Evolutionary conservation across 2,797 vertebrate genomes (phyloP), one percentile per base, ranked within the genome.

Genomic region (Protosalanx chinensis): DNA sequence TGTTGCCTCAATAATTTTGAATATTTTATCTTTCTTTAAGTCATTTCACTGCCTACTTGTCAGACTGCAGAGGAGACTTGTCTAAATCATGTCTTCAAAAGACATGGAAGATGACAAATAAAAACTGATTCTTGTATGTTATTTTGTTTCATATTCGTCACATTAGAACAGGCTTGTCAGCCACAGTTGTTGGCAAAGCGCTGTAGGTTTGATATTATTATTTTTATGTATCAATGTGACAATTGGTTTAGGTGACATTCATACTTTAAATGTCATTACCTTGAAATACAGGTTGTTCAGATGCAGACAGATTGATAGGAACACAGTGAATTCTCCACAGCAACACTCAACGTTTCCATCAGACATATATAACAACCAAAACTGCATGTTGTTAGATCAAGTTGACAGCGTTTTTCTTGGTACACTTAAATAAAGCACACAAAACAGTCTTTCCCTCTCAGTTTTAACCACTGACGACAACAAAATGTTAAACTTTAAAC

Each of bases 401-500:
- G 72, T 84, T 79, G 69, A 73, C 64, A 53, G 62, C 59, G 79
- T 84, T 82, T 84, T 82, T 77, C 63, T 71, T 76, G 20, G 81
- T 73, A 75, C 81, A 81, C 32, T 41, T 64, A 63, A 53, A 64
- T 70, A 77, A 74, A 81, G 23, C 74, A 70, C 70, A 72, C 72
- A 84, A 81, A 76, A 73, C 59, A 37, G 51, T 70, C 76, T 41
- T 74, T 70, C 75, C 68, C 78, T 20, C 74, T 72, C 27, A 41
- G 61, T 83, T 70, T 74, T 16, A 59, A 64, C 53, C 65, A 57
- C 72, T 74, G 76, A 81, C 76, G 75, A 86, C 77, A 87, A 87
- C 85, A 88, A 89, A 84, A 82, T 85, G 77, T 85, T 63, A 85
- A 80, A 76, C 78, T 71, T 83, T 74, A 80, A 82, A 84, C 86